Base-by-base conservation (phyloP, 2,797 vertebrate genomes). In the Poecile montanus region DNA sequence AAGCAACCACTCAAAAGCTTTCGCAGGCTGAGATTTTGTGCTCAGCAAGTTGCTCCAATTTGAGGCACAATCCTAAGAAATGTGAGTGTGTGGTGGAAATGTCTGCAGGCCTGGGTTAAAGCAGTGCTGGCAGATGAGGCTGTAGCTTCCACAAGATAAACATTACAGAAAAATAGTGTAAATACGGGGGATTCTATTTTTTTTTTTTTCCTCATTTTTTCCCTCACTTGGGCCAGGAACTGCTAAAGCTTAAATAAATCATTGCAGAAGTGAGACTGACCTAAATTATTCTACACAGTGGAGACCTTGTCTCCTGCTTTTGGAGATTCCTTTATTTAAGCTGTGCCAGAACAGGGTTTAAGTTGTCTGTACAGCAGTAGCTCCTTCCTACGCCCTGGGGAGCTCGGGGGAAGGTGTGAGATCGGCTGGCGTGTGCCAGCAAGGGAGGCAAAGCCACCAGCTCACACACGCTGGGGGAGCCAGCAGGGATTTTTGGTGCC, bases 401-500 rank as follows among this genome's bases (percentile, higher is more conserved):
- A 82, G 79, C 65, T 79, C 2, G 58, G 93, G 80, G 93, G 95
- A 94, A 96, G 95, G 95, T 94, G 93, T 95, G 93, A 96, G 89
- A 91, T 93, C 0, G 7, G 68, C 76, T 91, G 13, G 11, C 2
- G 2, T 42, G 73, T 67, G 76, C 80, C 89, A 86, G 80, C 44
- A 13, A 58, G 90, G 76, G 83, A 81, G 80, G 56, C 57, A 74
- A 21, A 92, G 58, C 57, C 61, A 70, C 61, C 61, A 21, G 80
- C 61, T 90, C 57, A 2, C 23, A 3, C 17, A 20, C 16, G 48
- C 65, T 2, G 23, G 57, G 44, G 44, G 65, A 79, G 38, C 60
- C 91, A 66, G 85, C 1, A 8, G 63, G 72, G 63, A 8, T 9
- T 88, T 73, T 50, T 74, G 78, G 82, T 74, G 85, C 77, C 72